Percentiles rank a stretch among this genome's conserved stretches.
Conservation (phyloP, 2,113 vertebrate genomes). For the Gulo gulo region DNA sequence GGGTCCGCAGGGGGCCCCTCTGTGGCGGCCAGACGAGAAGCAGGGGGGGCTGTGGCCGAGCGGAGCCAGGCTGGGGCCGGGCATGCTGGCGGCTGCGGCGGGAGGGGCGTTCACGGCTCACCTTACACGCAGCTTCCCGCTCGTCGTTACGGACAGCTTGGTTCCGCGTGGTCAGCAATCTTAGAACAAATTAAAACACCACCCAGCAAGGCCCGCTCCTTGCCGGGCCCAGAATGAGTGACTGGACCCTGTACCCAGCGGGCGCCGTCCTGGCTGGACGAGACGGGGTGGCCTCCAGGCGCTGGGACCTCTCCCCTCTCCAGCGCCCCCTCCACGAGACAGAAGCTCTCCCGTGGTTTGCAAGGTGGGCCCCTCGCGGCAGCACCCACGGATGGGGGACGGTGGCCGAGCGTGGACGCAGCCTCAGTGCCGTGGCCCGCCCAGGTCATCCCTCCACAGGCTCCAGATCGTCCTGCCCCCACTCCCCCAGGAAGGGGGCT, state of each 20-base stretch:
- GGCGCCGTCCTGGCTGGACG: neutral
- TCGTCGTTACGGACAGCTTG: fast-evolving
- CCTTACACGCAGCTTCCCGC: fast-evolving
- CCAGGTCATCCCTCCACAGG: neutral
- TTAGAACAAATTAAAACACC: fast-evolving
- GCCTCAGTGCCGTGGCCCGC: too few relatives aligned
- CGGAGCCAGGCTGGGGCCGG: fast-evolving
- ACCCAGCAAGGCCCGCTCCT: neutral
- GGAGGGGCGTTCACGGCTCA: neutral
- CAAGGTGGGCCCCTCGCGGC: neutral
- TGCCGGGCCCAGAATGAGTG: neutral
- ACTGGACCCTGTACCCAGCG: neutral
- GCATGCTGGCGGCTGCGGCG: fast-evolving
- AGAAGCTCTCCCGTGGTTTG: neutral
- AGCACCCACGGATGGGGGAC: neutral
- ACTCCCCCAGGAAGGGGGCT: neutral
- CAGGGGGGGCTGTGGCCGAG: fast-evolving
- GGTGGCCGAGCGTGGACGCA: fast-evolving
- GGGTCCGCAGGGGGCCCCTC: fast-evolving
- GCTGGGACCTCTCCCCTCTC: neutral
- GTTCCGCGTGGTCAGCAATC: fast-evolving
- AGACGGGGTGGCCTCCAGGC: neutral
- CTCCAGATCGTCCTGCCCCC: neutral
- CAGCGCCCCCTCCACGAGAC: neutral
- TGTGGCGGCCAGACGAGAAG: fast-evolving